Evolutionary conservation across 2,797 vertebrate genomes (phyloP).

Genomic region (Florisuga fusca): DNA sequence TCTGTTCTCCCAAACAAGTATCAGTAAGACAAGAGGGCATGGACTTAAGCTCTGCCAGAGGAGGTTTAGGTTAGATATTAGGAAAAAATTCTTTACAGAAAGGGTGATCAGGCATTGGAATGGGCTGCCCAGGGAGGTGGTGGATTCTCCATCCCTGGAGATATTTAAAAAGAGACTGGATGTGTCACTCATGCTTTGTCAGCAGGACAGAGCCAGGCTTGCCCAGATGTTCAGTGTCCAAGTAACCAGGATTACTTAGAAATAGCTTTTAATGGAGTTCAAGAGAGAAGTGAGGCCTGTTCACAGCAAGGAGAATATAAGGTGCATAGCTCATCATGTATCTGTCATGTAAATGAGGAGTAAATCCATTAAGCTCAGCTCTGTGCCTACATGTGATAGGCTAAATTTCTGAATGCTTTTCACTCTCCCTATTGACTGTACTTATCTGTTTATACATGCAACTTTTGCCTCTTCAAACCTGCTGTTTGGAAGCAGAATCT

Average conservation of each 20-base stretch:
- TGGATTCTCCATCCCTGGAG: too few species aligned
- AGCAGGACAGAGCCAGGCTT: background rate
- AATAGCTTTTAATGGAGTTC: background rate
- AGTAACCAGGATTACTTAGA: background rate
- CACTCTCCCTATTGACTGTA: background rate
- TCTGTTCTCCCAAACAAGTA: too few species aligned
- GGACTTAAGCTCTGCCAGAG: too few species aligned
- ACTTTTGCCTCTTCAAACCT: background rate
- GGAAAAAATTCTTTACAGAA: too few species aligned
- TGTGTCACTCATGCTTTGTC: background rate
- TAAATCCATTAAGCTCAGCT: background rate
- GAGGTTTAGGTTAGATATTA: too few species aligned
- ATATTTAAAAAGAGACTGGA: too few species aligned
- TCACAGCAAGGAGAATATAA: background rate
- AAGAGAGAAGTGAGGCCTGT: background rate
- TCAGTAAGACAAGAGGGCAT: too few species aligned
- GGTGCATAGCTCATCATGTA: background rate
- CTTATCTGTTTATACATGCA: background rate
- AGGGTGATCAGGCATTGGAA: too few species aligned
- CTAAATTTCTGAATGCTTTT: background rate
- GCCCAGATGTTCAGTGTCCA: rapidly evolving
- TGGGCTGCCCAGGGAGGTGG: too few species aligned
- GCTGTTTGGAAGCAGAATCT: background rate
- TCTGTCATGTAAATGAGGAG: background rate
- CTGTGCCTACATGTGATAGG: background rate